Base-by-base conservation (phyloP, 1,140 invertebrate genomes). In the Triops longicaudatus region DNA sequence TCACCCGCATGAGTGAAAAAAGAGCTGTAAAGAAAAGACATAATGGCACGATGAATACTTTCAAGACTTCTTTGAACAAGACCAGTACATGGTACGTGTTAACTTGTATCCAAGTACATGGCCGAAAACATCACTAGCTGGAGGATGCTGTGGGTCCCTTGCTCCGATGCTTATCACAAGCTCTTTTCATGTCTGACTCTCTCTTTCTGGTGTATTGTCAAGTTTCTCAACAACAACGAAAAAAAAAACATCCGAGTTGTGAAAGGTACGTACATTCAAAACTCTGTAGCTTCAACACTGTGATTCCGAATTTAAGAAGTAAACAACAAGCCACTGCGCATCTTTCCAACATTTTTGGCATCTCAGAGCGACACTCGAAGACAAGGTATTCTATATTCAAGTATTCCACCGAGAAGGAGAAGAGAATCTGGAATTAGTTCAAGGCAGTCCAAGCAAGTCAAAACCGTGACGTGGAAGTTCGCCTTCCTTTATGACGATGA, bases 361-460 rank as follows among this genome's bases (percentile, higher is more conserved):
- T 17, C 22, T 63, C 50, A 63, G 50, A 63, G 22, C n/a, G 50
- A 22, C 50, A 63, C 50, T 63, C 2, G 10, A 10, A 63, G 50
- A 63, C 31, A 37, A 37, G 31, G 31, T 37, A 37, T 37, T 37
- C 31, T 37, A 7, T 37, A 37, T 37, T 4, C 31, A 37, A 37
- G 31, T 63, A 44, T n/a, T 63, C 44, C 44, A 63, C 7, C 44
- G 50, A 17, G 50, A 63, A 14, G 7, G 50, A 0, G 50, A 63
- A 17, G 22, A 63, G 50, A 63, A 63, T n/a, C 50, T 63, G 50
- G 50, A 63, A 63, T 63, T 63, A 63, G 50, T 63, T 63, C 50
- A 63, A 63, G 50, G 50, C 50, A 63, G 50, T 63, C 50, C 17
- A 63, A 63, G 50, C 50, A 63, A 63, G 50, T 63, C 14, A 63